Percentiles rank a stretch among this genome's conserved stretches.
phyloP scores from a whole-genome alignment of 1,140 invertebrate species.

The Carcinoscorpius rotundicauda region DNA sequence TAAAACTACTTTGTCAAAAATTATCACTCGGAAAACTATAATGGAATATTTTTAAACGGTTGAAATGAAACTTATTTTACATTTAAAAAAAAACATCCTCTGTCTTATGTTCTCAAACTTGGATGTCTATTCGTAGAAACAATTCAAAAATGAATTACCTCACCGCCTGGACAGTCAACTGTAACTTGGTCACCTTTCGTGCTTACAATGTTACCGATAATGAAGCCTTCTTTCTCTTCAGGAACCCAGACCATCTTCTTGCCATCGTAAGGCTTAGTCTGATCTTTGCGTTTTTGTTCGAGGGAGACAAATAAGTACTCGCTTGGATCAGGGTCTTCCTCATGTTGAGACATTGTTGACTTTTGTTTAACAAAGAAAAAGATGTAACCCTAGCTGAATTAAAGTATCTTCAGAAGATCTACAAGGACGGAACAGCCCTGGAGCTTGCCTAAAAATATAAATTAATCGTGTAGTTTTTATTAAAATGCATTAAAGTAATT shows the following conservation, averaged over 20 bases:
- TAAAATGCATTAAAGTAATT: no score
- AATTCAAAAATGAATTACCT: constrained; percentile 10
- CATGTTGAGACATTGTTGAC: constrained; percentile 1
- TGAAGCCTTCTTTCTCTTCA: constrained; percentile 92
- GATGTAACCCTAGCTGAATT: constrained; percentile 5
- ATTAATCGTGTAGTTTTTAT: no score
- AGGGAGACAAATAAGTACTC: constrained; percentile 87
- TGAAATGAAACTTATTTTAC: no score
- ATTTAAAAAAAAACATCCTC: no score
- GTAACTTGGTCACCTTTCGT: constrained; percentile 96
- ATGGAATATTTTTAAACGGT: no score
- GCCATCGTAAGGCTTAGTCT: constrained; percentile 95
- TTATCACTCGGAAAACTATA: no score
- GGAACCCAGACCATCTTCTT: constrained; percentile 99
- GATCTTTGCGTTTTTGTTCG: constrained; percentile 91
- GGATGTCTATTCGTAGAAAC: no score
- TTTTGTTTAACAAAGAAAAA: neutral
- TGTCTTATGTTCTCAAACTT: no score
- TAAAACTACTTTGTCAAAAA: no score
- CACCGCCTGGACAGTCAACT: constrained; percentile 64
- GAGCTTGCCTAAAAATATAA: neutral
- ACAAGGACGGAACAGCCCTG: constrained; percentile 16
- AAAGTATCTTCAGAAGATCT: neutral
- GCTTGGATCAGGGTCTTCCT: constrained; percentile 76
- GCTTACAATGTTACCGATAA: constrained; percentile 92